Percentiles rank a stretch among this genome's conserved stretches.
These are phyloP conservation scores for Cyrtonyx montezumae DNA, from an alignment of 2,113 vertebrate genomes.

Conservation along the genomic window DNA sequence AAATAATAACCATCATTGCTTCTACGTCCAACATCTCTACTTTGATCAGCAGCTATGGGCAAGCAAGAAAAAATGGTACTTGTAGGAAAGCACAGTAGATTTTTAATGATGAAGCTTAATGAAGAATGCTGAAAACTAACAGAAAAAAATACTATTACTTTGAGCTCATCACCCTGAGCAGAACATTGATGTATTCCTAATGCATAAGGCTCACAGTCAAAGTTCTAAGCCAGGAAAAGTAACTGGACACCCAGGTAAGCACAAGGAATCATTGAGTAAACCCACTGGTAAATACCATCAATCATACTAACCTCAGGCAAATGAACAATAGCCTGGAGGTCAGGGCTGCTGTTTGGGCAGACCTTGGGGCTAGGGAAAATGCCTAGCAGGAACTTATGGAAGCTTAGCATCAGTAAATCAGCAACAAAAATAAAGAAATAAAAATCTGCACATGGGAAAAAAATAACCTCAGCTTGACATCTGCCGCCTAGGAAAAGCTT, in stretches of 20 bases:
- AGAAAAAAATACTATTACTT: background rate
- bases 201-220: background rate
- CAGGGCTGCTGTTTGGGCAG: background rate
- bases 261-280: background rate
- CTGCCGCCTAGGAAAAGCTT: accelerated
- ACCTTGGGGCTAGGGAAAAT: background rate
- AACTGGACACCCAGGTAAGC: background rate
- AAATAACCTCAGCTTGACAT: background rate
- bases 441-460: background rate
- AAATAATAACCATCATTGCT: background rate
- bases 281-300: no score
- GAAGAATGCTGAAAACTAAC: background rate
- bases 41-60: background rate
- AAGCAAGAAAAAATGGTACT: background rate
- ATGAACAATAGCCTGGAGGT: background rate
- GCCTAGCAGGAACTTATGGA: background rate
- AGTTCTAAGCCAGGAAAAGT: background rate
- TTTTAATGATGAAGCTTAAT: background rate
- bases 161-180: background rate
- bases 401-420: background rate
- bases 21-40: background rate
- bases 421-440: background rate
- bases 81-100: background rate
- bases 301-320: background rate
- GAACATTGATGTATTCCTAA: background rate